Percentiles rank a stretch among this genome's conserved stretches.
phyloP scores from a whole-genome alignment of 2,113 vertebrate genomes.

The Amphiprion percula region DNA sequence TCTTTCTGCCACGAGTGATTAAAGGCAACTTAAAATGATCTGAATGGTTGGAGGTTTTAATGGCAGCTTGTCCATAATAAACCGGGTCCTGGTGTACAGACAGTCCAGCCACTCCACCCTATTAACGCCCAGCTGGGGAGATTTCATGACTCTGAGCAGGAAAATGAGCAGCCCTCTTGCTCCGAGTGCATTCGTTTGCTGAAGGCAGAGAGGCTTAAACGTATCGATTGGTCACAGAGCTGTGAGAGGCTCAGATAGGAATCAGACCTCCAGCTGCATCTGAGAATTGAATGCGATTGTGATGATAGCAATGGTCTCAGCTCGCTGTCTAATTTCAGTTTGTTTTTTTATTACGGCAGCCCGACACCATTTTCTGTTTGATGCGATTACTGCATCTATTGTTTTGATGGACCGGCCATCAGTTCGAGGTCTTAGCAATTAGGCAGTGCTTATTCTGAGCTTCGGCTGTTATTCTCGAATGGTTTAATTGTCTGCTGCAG shows the following conservation, averaged over 20 bases:
- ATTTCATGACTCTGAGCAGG: constrained; percentile 46
- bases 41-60: not conserved
- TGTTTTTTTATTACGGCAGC: constrained; percentile 8
- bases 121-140: not conserved
- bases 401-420: not conserved
- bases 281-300: constrained; percentile 21
- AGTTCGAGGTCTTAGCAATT: constrained; percentile 6
- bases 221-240: constrained; percentile 64
- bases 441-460: constrained; percentile 16
- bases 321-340: constrained; percentile 28
- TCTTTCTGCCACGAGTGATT: too few relatives aligned
- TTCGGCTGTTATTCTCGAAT: constrained; percentile 14
- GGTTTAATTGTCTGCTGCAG: constrained; percentile 12
- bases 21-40: too few relatives aligned
- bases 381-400: not conserved
- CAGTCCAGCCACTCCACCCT: not conserved
- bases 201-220: constrained; percentile 43
- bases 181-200: constrained; percentile 25
- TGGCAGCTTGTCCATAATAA: not conserved
- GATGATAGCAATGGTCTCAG: constrained; percentile 20
- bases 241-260: constrained; percentile 50
- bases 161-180: constrained; percentile 30
- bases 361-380: not conserved
- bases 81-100: not conserved
- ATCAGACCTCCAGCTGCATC: constrained; percentile 56